Evolutionary conservation across 1,140 invertebrate species (phyloP), one percentile per base, ranked within the genome.

Genomic region (Leptinotarsa texana): DNA sequence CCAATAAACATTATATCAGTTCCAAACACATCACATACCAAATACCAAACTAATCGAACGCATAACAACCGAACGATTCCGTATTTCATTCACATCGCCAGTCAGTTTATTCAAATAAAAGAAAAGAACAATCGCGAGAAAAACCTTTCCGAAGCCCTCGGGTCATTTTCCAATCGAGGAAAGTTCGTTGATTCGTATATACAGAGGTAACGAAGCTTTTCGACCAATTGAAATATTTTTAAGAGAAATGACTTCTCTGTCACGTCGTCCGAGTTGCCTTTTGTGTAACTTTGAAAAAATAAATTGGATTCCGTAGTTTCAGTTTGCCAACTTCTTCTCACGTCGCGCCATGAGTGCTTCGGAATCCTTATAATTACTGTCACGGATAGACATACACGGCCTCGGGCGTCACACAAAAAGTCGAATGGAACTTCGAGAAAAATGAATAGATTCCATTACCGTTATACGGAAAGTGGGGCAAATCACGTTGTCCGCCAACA

Each of bases 121-220:
- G n/a, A n/a, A 18, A 18, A 57, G 33, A 57, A 57, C 51, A 17
- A n/a, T 57, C 51, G 4, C 15, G 4, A 4, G 51, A 57, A 57
- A 57, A 57, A 15, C 51, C 51, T 5, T 17, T 15, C 8, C 13
- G 42, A 67, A 67, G 42, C 65, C 27, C 15, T 17, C 42, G 65
- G 65, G 65, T 67, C 65, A 67, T 67, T 67, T 42, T n/a, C 51
- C 51, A 57, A 57, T 57, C 51, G 51, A 57, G 42, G 27, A 42
- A 42, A 67, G 65, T 67, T 67, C 42, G 65, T 67, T 67, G 24
- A 67, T 67, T 67, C 65, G 65, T 67, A 42, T 67, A 67, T 67
- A 42, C 65, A 42, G 65, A 67, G 65, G 65, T 67, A 67, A 67
- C 65, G 65, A 67, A 67, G 65, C 65, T 67, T n/a, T 67, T 67